Base-by-base conservation (phyloP, 1,140 invertebrate species). In the Helicoverpa zea region DNA sequence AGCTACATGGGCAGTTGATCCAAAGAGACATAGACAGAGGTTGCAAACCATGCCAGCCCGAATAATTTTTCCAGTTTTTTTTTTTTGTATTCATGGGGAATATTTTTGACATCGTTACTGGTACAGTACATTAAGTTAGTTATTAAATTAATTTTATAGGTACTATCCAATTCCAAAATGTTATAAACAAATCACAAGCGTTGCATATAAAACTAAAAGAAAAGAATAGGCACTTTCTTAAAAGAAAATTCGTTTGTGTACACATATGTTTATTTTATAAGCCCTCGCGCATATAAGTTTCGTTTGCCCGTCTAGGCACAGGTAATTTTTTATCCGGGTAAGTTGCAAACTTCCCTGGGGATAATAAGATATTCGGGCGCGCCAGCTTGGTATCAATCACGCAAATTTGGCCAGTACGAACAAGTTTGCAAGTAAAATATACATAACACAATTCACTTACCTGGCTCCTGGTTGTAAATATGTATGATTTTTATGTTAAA, bases 291-390 rank as follows among this genome's bases (percentile, higher is more conserved):
- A 43, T 58, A 56, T 73, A 54, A 54, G 58, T 73, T 73, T 73
- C 30, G 14, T 35, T 56, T 7, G 70, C 56, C 73, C 43, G 73
- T 11, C 61, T 75, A 29, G 35, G 43, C 30, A 1, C n/a, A 58
- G 73, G 73, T 49, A 75, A 75, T 75, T 75, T 75, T 61, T 75
- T 75, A 75, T 29, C 73, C 43, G 16, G 43, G 54, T 30, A 75
- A 75, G 54, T 75, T 75, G 43, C 16, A 61, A 75, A 61, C 52
- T 63, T 61, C 73, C 73, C 73, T 75, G 0, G 58, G 73, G 73
- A 75, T 75, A 63, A 63, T 59, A 75, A 75, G 73, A 61, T 75
- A 75, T 61, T 75, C 43, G 73, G n/a, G n/a, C 35, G 43, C 35
- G 18, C 18, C 43, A 61, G 61, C 73, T 75, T 18, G 12, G 56